Evolutionary conservation across 2,888 invertebrate species (phyloP).

Genomic region (Cheilosia scutellata): DNA sequence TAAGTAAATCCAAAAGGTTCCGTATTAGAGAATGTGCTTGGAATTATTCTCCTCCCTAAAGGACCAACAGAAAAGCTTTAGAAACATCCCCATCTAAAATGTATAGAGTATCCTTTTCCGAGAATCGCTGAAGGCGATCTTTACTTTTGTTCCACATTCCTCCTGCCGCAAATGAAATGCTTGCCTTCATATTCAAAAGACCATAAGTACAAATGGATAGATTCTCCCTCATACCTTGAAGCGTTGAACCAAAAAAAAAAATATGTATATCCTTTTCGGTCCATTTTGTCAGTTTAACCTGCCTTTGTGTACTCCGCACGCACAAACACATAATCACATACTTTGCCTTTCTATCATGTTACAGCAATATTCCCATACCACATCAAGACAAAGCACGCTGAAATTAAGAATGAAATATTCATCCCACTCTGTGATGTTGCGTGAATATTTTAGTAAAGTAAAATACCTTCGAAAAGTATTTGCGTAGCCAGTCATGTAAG

Average conservation of each 20-base stretch:
- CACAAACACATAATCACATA: background rate
- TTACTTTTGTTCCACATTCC: constrained; percentile 17
- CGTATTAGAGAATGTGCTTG: constrained; percentile 10
- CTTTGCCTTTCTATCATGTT: constrained; percentile 2
- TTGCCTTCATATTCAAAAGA: constrained; percentile 9
- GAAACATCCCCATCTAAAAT: constrained; percentile 4
- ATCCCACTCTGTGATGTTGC: constrained; percentile 33
- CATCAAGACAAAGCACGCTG: constrained; percentile 6
- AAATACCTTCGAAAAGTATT: constrained; percentile 26
- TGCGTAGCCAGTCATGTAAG: background rate
- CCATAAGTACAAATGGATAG: background rate
- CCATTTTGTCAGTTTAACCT: constrained; percentile 15
- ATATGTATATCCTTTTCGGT: constrained; percentile 6
- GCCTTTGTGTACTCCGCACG: constrained; percentile 25
- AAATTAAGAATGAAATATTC: constrained; percentile 45
- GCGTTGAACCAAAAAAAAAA: constrained; percentile 12
- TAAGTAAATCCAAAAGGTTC: constrained; percentile 26
- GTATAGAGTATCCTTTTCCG: constrained; percentile 2
- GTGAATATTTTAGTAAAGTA: constrained; percentile 45
- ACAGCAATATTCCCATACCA: constrained; percentile 1
- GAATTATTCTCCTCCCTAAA: constrained; percentile 2
- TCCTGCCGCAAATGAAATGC: constrained; percentile 1
- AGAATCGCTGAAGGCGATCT: constrained; percentile 11
- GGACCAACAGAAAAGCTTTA: background rate
- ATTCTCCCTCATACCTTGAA: background rate